Conservation (phyloP, 2,888 invertebrate genomes). For the Opisthograptis luteolata region DNA sequence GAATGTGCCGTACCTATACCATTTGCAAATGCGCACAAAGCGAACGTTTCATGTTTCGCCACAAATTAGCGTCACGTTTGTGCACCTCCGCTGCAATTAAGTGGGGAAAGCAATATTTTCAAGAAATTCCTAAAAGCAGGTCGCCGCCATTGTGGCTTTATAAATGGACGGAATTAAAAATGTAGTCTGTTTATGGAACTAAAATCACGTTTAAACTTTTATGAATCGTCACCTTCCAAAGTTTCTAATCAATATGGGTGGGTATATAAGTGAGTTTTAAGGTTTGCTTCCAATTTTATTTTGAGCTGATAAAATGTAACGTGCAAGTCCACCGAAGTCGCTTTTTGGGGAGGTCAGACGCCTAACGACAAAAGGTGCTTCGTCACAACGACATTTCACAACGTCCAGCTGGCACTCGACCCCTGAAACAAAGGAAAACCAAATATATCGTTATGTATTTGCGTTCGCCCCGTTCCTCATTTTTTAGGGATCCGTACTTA, state of each 20-base stretch:
- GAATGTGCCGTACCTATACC: conserved; percentile 71
- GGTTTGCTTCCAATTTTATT: too few relatives aligned
- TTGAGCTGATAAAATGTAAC: too few relatives aligned
- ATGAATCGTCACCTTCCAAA: too few relatives aligned
- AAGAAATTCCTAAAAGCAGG: conserved; percentile 28
- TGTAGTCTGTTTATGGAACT: too few relatives aligned
- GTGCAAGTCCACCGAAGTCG: too few relatives aligned
- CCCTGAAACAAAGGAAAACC: conserved; percentile 77
- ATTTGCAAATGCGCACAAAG: conserved; percentile 70
- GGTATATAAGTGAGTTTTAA: too few relatives aligned
- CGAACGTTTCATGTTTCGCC: conserved; percentile 61
- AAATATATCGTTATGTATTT: conserved; percentile 75
- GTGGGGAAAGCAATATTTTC: conserved; percentile 31
- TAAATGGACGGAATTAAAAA: conserved; percentile 16
- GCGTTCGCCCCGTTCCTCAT: conserved; percentile 61
- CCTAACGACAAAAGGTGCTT: conserved; percentile 81
- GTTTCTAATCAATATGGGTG: too few relatives aligned
- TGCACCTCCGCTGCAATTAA: conserved; percentile 55
- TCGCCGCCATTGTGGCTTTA: conserved; percentile 26
- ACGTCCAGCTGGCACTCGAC: conserved; percentile 72
- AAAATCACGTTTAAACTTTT: too few relatives aligned
- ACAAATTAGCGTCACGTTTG: conserved; percentile 61
- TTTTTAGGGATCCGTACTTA: too few relatives aligned
- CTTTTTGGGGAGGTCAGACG: too few relatives aligned
- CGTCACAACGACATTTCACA: conserved; percentile 77